Conservation (phyloP, 2,797 vertebrate species). For the Danio albolineatus region DNA sequence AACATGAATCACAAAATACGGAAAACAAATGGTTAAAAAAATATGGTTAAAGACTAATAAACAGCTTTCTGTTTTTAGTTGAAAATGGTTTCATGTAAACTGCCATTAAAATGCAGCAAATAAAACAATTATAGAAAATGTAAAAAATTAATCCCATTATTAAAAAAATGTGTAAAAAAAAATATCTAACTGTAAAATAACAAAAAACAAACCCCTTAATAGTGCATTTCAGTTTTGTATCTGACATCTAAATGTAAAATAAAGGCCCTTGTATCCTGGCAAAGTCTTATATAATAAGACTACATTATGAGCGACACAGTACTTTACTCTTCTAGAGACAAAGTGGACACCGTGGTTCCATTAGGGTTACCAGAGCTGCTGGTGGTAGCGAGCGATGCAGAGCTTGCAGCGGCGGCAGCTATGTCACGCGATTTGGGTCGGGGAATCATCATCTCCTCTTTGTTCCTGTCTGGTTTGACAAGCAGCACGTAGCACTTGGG, state of each 20-base stretch:
- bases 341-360: conserved; percentile 71
- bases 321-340: conserved; percentile 72
- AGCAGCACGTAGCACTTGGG: conserved; percentile 89
- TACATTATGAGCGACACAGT: background rate
- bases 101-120: no score
- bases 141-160: no score
- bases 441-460: conserved; percentile 79
- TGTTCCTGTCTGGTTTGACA: conserved; percentile 85
- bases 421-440: conserved; percentile 72
- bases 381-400: conserved; percentile 75
- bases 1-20: no score
- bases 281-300: conserved; percentile 5
- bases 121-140: no score
- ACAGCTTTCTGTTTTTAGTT: no score
- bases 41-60: no score
- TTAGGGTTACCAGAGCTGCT: conserved; percentile 67
- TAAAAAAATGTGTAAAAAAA: no score
- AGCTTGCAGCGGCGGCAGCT: conserved; percentile 78
- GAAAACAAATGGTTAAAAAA: no score
- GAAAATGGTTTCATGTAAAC: no score
- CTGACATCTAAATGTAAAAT: background rate
- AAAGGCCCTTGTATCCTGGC: background rate
- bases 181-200: background rate
- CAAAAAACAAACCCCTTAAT: background rate
- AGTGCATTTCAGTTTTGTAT: background rate